These are phyloP conservation scores for Ligdia adustata DNA, from an alignment of 2,888 invertebrate genomes.

Conservation along the genomic window DNA sequence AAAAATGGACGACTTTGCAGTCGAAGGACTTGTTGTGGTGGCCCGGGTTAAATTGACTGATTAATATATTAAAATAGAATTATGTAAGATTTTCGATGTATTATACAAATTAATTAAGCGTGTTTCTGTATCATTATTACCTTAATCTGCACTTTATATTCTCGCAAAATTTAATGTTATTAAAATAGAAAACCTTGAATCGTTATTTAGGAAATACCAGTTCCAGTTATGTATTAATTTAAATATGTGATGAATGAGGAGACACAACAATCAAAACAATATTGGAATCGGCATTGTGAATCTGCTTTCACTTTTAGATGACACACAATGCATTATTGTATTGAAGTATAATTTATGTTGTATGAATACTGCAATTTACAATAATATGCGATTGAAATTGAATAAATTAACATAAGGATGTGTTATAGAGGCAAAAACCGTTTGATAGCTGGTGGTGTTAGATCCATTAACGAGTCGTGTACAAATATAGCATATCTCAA, in stretches of 20 bases:
- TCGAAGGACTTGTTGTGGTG: conserved; percentile 1
- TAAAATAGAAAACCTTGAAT: too few relatives aligned
- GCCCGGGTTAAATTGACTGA: conserved; percentile 17
- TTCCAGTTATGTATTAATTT: not conserved
- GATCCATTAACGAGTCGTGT: too few relatives aligned
- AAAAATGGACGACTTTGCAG: not conserved
- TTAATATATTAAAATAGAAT: conserved; percentile 19
- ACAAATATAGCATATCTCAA: too few relatives aligned
- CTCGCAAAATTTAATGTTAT: not conserved
- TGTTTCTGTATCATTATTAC: conserved; percentile 14
- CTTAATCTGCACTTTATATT: not conserved
- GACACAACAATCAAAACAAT: conserved; percentile 1
- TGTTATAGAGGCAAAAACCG: too few relatives aligned
- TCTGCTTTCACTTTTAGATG: conserved; percentile 28
- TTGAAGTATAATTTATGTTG: too few relatives aligned
- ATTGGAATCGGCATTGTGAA: conserved; percentile 11
- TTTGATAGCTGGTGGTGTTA: too few relatives aligned
- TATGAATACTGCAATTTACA: conserved; percentile 4
- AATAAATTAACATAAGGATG: conserved; percentile 28
- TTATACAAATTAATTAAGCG: conserved; percentile 23
- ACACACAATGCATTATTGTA: conserved; percentile 28
- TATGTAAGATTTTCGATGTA: conserved; percentile 20
- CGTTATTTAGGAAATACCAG: not conserved
- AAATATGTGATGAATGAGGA: not conserved
- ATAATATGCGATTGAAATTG: conserved; percentile 17